phyloP scores from a whole-genome alignment of 2,797 vertebrate genomes.

The Phrynocephalus vlangalii region DNA sequence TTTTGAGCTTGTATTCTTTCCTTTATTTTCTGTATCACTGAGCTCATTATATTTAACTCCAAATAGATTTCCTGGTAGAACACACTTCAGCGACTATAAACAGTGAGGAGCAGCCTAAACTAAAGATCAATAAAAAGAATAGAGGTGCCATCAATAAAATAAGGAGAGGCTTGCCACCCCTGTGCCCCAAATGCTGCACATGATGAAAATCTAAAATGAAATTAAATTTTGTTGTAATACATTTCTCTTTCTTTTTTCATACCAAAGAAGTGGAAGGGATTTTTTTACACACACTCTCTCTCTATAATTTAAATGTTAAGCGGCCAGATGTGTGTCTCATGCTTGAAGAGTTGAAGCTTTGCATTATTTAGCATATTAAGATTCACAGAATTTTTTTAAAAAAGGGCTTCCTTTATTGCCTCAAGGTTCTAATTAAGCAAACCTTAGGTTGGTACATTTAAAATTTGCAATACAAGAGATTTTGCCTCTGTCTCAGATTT shows the following conservation, averaged over 20 bases:
- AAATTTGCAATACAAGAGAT: constrained; percentile 96
- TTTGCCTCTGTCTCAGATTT: constrained; percentile 70
- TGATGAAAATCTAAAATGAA: constrained; percentile 89
- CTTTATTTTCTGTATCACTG: constrained; percentile 71
- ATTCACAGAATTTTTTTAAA: constrained; percentile 97
- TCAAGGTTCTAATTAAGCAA: constrained; percentile 99
- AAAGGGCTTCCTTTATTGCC: constrained; percentile 99
- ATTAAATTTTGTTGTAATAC: constrained; percentile 92
- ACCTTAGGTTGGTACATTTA: constrained; percentile 99
- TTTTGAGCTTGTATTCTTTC: constrained; percentile 60
- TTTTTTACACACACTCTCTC: constrained; percentile 25
- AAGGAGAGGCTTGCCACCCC: constrained; percentile 65
- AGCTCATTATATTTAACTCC: constrained; percentile 73
- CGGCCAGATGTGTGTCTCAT: constrained; percentile 99
- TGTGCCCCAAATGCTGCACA: constrained; percentile 80
- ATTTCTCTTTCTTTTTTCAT: constrained; percentile 89
- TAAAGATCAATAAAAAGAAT: constrained; percentile 81
- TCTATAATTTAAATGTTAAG: constrained; percentile 99
- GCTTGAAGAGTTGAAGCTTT: constrained; percentile 99
- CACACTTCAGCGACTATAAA: constrained; percentile 69
- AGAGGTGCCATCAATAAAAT: constrained; percentile 76
- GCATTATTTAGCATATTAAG: constrained; percentile 99
- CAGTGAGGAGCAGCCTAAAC: constrained; percentile 73
- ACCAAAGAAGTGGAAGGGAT: constrained; percentile 93
- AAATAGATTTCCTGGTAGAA: constrained; percentile 71